Evolutionary conservation across 1,140 invertebrate genomes (phyloP), one percentile per base, ranked within the genome.

Genomic region (Bursaphelenchus mucronatus): DNA sequence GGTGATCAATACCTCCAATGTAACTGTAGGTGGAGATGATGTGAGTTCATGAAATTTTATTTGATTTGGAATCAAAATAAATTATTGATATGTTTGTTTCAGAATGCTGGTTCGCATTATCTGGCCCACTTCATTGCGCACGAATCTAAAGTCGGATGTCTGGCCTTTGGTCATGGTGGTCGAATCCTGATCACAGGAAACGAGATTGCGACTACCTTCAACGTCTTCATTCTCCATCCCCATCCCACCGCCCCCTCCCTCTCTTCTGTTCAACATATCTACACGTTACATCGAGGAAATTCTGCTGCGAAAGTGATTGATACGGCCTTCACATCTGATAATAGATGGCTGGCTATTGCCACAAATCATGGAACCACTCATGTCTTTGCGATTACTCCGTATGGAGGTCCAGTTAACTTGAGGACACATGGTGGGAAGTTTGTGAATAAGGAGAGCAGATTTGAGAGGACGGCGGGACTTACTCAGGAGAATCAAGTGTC

Each of bases 341-440:
- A 90, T 49, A 88, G 95, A 55, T 98, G 94, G 94, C 88, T 92
- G 9, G 90, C 92, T 13, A 88, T 97, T 0, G 91, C 90, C 30
- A 96, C 94, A 7, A 85, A 94, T 69, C 87, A 94, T 67, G 94
- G 94, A 63, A 97, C 94, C 2, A 95, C 93, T 15, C 95, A 98
- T 82, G 88, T 97, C 51, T 97, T 97, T 85, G 92, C 94, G 0
- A 88, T 97, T 9, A 93, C 91, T 21, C 90, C 93, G n/a, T 97
- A 97, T 81, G 95, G 94, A 67, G 95, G 86, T 65, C 85, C 88
- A 58, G 87, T 91, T 53, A 91, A 89, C 62, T 87, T 92, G 39
- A 86, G 94, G 65, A 97, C 94, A 8, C 94, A 98, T 83, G 89
- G 90, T 45, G 89, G 89, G 59, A 88, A 92, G 81, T 92, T 97